Evolutionary conservation across 2,888 invertebrate genomes (phyloP).

Genomic region (Digitonthophagus gazella): DNA sequence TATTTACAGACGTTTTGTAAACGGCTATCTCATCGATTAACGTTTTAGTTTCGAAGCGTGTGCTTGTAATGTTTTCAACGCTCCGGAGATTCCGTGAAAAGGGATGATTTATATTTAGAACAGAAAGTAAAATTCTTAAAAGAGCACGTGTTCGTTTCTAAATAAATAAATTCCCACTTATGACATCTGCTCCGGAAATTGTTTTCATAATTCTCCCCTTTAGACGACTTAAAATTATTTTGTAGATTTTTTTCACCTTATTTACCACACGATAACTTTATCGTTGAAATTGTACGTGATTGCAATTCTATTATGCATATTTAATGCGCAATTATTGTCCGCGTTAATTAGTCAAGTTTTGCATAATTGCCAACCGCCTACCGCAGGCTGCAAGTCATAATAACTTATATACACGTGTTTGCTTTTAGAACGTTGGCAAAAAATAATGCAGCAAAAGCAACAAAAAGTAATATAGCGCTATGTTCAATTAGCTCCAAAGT

Average conservation of each 20-base stretch:
- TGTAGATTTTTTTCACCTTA: not conserved
- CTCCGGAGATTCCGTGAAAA: not conserved
- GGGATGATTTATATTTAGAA: not conserved
- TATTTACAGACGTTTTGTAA: slow-evolving; percentile 10
- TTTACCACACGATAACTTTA: not conserved
- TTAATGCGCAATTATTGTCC: slow-evolving; percentile 15
- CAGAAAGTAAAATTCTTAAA: not conserved
- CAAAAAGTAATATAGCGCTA: not conserved
- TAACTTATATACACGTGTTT: slow-evolving; percentile 3
- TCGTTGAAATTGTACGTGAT: not conserved
- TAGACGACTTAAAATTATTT: not conserved
- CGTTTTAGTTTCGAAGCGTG: not conserved
- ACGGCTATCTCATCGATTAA: not conserved
- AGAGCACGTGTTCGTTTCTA: not conserved
- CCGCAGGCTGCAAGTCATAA: not conserved
- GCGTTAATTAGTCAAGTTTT: slow-evolving; percentile 4
- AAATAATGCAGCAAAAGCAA: not conserved
- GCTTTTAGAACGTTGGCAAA: not conserved
- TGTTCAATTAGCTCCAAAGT: not conserved
- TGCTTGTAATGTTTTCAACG: too few relatives aligned
- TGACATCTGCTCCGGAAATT: slow-evolving; percentile 12
- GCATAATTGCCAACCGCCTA: not conserved
- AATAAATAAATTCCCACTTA: not conserved
- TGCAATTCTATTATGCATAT: slow-evolving; percentile 10
- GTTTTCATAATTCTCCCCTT: slow-evolving; percentile 11